Conservation (phyloP, 2,888 invertebrate species). For the Dorcus hopei region DNA sequence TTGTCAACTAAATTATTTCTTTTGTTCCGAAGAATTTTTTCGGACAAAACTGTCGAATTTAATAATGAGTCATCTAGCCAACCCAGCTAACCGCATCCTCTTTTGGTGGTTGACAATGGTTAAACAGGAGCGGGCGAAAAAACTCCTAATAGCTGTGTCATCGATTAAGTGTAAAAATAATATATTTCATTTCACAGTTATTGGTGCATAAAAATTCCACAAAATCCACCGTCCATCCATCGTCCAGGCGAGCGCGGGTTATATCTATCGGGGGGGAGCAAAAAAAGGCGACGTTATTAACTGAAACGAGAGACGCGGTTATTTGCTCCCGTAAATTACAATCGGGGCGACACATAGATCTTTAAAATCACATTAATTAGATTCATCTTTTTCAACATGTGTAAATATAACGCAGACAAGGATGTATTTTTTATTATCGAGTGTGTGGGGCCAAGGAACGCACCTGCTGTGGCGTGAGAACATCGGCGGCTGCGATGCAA, state of each 20-base stretch:
- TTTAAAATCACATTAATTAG: background rate
- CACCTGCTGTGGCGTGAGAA: slow-evolving; percentile 30
- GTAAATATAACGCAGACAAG: background rate
- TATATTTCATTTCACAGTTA: slow-evolving; percentile 9
- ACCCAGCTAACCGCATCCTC: no score
- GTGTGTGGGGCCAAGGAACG: slow-evolving; percentile 24
- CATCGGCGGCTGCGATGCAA: slow-evolving; percentile 6
- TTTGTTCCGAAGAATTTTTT: no score
- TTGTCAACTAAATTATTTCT: no score
- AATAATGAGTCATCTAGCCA: no score
- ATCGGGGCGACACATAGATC: background rate
- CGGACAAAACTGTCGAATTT: no score
- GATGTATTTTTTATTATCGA: background rate
- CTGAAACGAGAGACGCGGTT: background rate
- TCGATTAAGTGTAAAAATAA: slow-evolving; percentile 12
- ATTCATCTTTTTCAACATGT: background rate
- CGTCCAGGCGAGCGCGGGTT: slow-evolving; percentile 1
- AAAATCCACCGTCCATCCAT: slow-evolving; percentile 11
- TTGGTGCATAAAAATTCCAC: slow-evolving; percentile 13
- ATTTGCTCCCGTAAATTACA: background rate
- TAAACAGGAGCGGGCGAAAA: background rate
- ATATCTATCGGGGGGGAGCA: background rate
- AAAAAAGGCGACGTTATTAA: slow-evolving; percentile 6
- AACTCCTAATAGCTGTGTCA: slow-evolving; percentile 10
- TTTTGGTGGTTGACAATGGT: no score